Evolutionary conservation across 2,797 vertebrate genomes (phyloP), one percentile per base, ranked within the genome.

Genomic region (Neoniphon sammara): DNA sequence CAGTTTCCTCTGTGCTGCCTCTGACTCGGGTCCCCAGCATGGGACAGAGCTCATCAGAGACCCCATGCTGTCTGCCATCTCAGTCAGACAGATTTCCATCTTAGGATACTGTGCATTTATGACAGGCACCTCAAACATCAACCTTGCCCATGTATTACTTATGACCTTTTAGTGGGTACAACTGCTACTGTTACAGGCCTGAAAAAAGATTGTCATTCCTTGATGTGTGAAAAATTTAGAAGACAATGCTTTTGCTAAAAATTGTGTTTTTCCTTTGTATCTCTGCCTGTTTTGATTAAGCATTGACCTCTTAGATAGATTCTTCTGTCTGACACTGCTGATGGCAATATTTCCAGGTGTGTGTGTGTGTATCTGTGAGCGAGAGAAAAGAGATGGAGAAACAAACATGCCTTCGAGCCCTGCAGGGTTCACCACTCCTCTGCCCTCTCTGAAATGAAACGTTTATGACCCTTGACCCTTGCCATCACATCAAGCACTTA

Each of bases 401-500:
- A 70, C 49, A 72, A 78, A 82, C 58, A 75, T 52, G 67, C 55
- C 73, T 76, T 46, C 21, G 14, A 76, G 60, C 69, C 52, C 39
- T 54, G 58, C 66, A 73, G 61, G 85, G 89, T 87, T 87, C 75
- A 86, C 66, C 47, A 75, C 79, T 46, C 69, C 70, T 83, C 64
- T 89, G 80, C 66, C 86, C 87, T 82, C 80, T 31, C 68, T 81
- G 74, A 91, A 89, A 89, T 90, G 71, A 88, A 91, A 85, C 85
- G 77, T 89, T 82, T 87, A 77, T 75, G 83, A 84, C 82, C 73
- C 60, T 69, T 87, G 85, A 86, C 83, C 77, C 12, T 30, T 67
- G 59, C 80, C 70, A 53, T 81, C 76, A 79, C 49, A 5, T 60
- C 52, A 25, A 66, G 64, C 81, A 66, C 61, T 79, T 81, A 77